Conservation (phyloP, 2,113 vertebrate genomes). For the Myiagra hebetior region DNA sequence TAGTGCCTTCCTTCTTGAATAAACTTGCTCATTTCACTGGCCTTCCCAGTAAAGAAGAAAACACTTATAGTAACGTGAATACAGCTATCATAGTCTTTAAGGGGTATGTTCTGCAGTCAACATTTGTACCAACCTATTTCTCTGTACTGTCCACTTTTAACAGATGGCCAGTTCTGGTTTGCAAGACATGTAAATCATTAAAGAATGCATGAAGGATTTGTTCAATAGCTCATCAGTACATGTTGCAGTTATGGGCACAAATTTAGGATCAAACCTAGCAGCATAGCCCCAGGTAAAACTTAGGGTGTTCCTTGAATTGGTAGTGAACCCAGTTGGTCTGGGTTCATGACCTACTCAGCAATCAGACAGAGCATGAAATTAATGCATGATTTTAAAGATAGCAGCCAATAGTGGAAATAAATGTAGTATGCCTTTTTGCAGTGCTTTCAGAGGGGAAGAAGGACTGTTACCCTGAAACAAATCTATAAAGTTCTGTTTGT, state of each 20-base stretch:
- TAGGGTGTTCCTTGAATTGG: background rate
- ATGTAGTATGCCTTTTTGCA: background rate
- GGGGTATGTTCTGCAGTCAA: background rate
- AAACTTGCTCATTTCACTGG: background rate
- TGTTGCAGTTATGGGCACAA: background rate
- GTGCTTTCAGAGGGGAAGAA: background rate
- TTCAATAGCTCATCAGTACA: background rate
- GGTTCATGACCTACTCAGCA: background rate
- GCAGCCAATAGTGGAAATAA: background rate
- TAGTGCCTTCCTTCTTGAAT: background rate
- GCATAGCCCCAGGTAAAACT: background rate
- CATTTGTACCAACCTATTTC: background rate
- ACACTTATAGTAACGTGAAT: background rate
- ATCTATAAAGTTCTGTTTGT: background rate
- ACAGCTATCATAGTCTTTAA: background rate
- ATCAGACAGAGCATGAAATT: background rate
- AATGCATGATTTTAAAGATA: background rate
- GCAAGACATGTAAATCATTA: background rate
- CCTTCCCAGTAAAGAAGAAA: background rate
- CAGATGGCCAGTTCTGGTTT: background rate
- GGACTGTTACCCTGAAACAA: background rate
- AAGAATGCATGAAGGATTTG: background rate
- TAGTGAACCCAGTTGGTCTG: background rate
- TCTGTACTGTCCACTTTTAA: background rate
- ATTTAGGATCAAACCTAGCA: background rate